A percentile compares a stretch with the other conserved stretches of the same genome.
Evolutionary conservation across 64 coral and sea anemone species (phyloP).

Genomic region (Anthopleura sola): DNA sequence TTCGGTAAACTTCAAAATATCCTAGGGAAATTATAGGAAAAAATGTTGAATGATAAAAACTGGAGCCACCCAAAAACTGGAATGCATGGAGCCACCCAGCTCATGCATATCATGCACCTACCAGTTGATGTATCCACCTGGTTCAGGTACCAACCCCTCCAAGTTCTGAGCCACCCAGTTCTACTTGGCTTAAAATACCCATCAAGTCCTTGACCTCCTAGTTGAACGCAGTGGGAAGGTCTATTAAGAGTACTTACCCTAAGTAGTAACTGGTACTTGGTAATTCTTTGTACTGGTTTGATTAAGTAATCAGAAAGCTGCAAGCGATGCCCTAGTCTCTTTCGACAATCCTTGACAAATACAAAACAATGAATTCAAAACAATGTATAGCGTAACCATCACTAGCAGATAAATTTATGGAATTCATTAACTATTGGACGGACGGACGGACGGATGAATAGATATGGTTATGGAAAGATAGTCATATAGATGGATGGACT

Average conservation of each 20-base stretch:
- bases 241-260: conserved; percentile 32
- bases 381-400: neutral
- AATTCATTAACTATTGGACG: too few species aligned
- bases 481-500: too few species aligned
- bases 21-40: conserved; percentile 26
- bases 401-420: too few species aligned
- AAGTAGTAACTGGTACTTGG: conserved; percentile 83
- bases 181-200: neutral
- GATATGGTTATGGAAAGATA: too few species aligned
- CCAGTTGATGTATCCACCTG: too few species aligned
- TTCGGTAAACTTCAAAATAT: conserved; percentile 78
- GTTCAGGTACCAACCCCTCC: too few species aligned
- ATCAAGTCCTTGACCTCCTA: neutral
- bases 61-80: too few species aligned
- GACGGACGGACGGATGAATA: too few species aligned
- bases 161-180: too few species aligned
- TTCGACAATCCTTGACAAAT: conserved; percentile 53
- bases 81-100: too few species aligned
- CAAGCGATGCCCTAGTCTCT: conserved; percentile 67
- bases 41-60: neutral
- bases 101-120: too few species aligned
- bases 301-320: conserved; percentile 88
- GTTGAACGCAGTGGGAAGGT: neutral
- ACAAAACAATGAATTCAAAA: neutral
- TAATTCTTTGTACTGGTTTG: conserved; percentile 90